These are phyloP conservation scores for Machimus atricapillus DNA, from an alignment of 2,888 invertebrate genomes.

Conservation along the genomic window DNA sequence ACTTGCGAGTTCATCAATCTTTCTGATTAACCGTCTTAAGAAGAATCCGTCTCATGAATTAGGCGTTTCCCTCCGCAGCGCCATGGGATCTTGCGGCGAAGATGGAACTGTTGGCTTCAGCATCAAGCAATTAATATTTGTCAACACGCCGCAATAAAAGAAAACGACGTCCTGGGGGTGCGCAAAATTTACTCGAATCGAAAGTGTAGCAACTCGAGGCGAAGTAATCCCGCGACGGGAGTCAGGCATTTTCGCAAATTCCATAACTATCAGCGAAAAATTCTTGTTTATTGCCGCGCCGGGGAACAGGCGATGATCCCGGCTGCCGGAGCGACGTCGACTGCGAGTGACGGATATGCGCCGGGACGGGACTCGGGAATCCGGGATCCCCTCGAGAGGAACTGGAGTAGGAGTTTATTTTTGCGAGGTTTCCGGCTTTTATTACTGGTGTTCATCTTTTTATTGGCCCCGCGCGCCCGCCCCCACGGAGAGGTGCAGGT, in stretches of 20 bases:
- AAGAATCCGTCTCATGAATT: not conserved
- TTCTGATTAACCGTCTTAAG: not conserved
- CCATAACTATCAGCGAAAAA: not conserved
- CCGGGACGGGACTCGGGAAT: not conserved
- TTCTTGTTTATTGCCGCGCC: not conserved
- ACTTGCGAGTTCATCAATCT: not conserved
- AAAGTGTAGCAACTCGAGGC: not conserved
- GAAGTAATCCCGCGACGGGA: not conserved
- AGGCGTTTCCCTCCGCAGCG: not conserved
- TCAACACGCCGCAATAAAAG: not conserved
- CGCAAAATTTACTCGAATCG: not conserved
- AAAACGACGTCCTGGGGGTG: not conserved
- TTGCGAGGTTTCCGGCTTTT: not conserved
- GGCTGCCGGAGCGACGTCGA: not conserved
- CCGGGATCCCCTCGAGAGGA: not conserved
- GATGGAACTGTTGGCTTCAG: not conserved
- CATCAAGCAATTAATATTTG: not conserved
- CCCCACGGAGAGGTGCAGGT: not conserved
- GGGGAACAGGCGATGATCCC: not conserved
- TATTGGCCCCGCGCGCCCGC: not conserved
- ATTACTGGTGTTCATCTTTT: constrained; percentile 15
- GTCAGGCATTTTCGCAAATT: not conserved
- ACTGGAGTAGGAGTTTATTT: not conserved
- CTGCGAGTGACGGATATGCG: not conserved
- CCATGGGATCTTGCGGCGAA: not conserved